Evolutionary conservation across 2,113 vertebrate species (phyloP), one percentile per base, ranked within the genome.

Genomic region (Orcinus orca): DNA sequence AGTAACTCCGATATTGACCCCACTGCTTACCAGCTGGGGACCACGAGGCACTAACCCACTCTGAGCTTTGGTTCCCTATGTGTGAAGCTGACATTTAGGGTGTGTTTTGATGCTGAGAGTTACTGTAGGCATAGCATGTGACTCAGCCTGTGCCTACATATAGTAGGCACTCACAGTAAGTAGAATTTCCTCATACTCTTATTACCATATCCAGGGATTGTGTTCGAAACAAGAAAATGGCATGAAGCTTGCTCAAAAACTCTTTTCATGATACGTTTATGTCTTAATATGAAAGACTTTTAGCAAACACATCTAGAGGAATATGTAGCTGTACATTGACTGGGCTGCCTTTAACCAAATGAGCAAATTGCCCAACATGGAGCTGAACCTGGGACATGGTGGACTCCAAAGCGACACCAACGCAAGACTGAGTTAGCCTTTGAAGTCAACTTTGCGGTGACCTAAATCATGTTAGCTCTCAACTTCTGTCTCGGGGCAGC

Each of bases 361-460:
- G 31, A 95, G 38, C n/a, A 6, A 63, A 38, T 5, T 50, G 25
- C 1, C 31, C 8, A 2, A 17, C 23, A 2, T 76, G 65, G 82
- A 73, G 70, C 13, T 76, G 47, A 85, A 90, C 60, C 82, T 81
- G 50, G 36, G 85, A 68, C 13, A 55, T 25, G 17, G 3, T 0
- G 12, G 71, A 65, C 31, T 93, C 50, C 70, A 88, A 73, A 83
- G 47, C 50, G 62, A 50, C 4, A 6, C 33, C 67, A 88, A 38
- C 2, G 12, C 44, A 65, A 93, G 44, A 60, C 13, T 50, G 77
- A 65, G 29, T 71, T 26, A 88, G 29, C 44, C 50, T 86, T 62
- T 82, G 89, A 92, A 92, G 55, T 79, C 83, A 93, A 73, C 74
- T 60, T 73, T 83, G 62, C 15, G 9, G 33, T 21, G 38, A 83